Evolutionary conservation across 2,797 vertebrate genomes (phyloP).

Genomic region (Poecilia wingei): DNA sequence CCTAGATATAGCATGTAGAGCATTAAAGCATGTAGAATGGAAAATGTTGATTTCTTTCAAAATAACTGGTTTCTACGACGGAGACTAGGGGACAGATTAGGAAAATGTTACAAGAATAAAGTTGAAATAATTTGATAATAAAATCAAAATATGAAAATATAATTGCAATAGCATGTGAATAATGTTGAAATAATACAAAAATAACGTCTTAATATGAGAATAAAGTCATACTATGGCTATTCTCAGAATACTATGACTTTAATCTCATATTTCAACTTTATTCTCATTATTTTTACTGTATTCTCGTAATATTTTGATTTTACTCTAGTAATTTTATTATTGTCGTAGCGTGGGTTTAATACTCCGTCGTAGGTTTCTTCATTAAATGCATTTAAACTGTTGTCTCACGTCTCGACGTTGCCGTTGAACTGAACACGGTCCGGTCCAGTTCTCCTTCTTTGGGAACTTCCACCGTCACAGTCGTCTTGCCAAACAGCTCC

Average conservation of each 20-base stretch:
- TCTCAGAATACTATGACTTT: not conserved
- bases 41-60: not conserved
- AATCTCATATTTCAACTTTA: not conserved
- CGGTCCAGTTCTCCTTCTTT: conserved; percentile 46
- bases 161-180: too few relatives aligned
- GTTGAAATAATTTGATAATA: not conserved
- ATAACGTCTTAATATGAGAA: not conserved
- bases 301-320: too few relatives aligned
- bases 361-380: not conserved
- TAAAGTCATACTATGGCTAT: not conserved
- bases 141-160: not conserved
- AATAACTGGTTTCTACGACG: not conserved
- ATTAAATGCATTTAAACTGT: not conserved
- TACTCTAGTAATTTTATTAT: not conserved
- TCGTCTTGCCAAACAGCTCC: conserved; percentile 35
- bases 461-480: conserved; percentile 48
- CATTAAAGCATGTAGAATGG: not conserved
- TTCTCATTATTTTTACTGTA: not conserved
- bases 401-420: conserved; percentile 53
- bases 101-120: not conserved
- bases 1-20: too few relatives aligned
- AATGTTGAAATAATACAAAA: too few relatives aligned
- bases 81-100: not conserved
- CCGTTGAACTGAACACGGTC: conserved; percentile 38
- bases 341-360: not conserved